Evolutionary conservation across 2,888 invertebrate genomes (phyloP).

Genomic region (Meloe dianella): DNA sequence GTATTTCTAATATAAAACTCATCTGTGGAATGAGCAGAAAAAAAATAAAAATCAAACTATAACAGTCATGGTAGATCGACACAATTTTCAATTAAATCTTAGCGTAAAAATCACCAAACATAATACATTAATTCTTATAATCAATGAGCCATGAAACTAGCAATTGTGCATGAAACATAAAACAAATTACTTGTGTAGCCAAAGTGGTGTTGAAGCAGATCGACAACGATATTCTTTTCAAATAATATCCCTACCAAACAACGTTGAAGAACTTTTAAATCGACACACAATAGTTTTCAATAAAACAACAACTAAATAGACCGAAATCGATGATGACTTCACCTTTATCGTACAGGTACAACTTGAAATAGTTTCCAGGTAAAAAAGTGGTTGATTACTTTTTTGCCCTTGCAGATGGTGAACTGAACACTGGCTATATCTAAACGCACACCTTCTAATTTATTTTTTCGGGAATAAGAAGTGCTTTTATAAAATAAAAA

Average conservation of each 20-base stretch:
- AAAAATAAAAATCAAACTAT: slow-evolving; percentile 10
- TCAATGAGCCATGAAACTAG: slow-evolving; percentile 36
- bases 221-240: slow-evolving; percentile 11
- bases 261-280: not conserved
- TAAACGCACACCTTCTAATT: slow-evolving; percentile 12
- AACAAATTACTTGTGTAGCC: slow-evolving; percentile 34
- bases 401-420: slow-evolving; percentile 18
- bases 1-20: not conserved
- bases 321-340: not conserved
- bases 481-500: slow-evolving; percentile 11
- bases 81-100: slow-evolving; percentile 25
- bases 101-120: slow-evolving; percentile 31
- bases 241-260: not conserved
- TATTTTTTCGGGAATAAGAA: not conserved
- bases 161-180: slow-evolving; percentile 35
- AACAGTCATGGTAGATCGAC: slow-evolving; percentile 14
- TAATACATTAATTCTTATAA: slow-evolving; percentile 33
- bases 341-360: slow-evolving; percentile 14
- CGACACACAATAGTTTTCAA: not conserved
- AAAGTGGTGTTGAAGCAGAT: slow-evolving; percentile 28
- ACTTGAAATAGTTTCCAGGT: slow-evolving; percentile 16
- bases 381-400: slow-evolving; percentile 21
- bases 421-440: not conserved
- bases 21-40: not conserved
- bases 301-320: not conserved